These are phyloP conservation scores for Aplysia californica DNA, from an alignment of 1,140 invertebrate genomes.

Conservation along the genomic window DNA sequence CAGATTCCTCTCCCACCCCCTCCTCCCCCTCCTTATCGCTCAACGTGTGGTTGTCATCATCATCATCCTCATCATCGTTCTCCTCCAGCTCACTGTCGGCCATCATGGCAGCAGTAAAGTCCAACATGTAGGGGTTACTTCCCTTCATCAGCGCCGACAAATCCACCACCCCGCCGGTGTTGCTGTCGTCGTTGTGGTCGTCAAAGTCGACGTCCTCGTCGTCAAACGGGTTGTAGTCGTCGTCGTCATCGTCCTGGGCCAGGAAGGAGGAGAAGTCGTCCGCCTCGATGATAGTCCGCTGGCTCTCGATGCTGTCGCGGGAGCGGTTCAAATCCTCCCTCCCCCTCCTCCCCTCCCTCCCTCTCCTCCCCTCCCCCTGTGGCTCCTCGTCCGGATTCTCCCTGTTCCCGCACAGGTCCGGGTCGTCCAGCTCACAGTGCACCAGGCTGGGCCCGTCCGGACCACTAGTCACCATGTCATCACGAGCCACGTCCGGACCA, in stretches of 20 bases:
- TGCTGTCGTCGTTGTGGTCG: background rate
- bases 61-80: slow-evolving; percentile 5
- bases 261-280: slow-evolving; percentile 24
- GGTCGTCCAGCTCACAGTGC: background rate
- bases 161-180: background rate
- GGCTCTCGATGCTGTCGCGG: slow-evolving; percentile 23
- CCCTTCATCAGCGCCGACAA: background rate
- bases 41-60: slow-evolving; percentile 18
- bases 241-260: slow-evolving; percentile 22
- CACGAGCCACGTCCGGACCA: background rate
- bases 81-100: slow-evolving; percentile 13
- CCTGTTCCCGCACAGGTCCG: background rate
- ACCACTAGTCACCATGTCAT: background rate
- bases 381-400: background rate
- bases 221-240: slow-evolving; percentile 1
- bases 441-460: background rate
- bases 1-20: background rate
- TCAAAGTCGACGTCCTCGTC: slow-evolving; percentile 24
- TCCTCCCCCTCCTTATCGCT: slow-evolving; percentile 5
- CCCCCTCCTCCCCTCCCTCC: background rate
- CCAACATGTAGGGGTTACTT: slow-evolving; percentile 26
- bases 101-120: slow-evolving; percentile 1
- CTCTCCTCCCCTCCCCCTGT: background rate
- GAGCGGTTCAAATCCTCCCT: background rate
- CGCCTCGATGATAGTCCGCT: slow-evolving; percentile 19